Evolutionary conservation across 2,888 invertebrate species (phyloP).

Genomic region (Aspidapion aeneum): DNA sequence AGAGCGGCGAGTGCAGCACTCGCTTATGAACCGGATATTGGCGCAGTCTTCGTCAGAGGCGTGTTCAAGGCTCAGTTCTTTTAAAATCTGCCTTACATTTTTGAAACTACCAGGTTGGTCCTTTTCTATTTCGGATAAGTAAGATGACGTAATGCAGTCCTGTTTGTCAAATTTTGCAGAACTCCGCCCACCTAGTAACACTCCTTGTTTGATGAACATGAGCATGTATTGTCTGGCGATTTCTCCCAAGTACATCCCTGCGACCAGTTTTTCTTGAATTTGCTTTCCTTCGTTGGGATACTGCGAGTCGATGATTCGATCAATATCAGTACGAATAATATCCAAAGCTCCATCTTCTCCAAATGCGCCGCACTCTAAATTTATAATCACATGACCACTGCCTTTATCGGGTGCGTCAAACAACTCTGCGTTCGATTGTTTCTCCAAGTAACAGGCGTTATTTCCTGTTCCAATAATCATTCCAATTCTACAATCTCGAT

Average conservation of each 20-base stretch:
- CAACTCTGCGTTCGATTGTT: conserved; percentile 74
- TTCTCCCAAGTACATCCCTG: conserved; percentile 99
- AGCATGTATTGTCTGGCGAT: conserved; percentile 82
- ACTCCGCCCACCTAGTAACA: conserved; percentile 80
- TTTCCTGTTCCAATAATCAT: conserved; percentile 94
- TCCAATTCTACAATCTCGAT: conserved; percentile 88
- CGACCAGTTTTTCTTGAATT: conserved; percentile 96
- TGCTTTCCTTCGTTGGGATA: conserved; percentile 86
- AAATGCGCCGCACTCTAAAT: conserved; percentile 97
- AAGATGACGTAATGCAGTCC: background rate
- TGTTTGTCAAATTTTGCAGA: conserved; percentile 66
- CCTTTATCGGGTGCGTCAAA: conserved; percentile 66
- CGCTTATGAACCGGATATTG: conserved; percentile 88
- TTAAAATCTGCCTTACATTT: conserved; percentile 75
- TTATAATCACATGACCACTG: conserved; percentile 78
- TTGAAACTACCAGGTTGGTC: conserved; percentile 75
- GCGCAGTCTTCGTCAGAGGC: conserved; percentile 88
- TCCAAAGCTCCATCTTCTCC: conserved; percentile 88
- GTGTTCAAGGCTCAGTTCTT: conserved; percentile 70
- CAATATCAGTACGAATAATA: conserved; percentile 81
- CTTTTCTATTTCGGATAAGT: conserved; percentile 93
- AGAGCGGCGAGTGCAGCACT: conserved; percentile 86
- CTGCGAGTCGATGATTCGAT: conserved; percentile 75
- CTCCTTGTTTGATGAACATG: conserved; percentile 72
- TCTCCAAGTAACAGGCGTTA: conserved; percentile 94